Base-by-base conservation (phyloP, 2,113 vertebrate genomes). In the Triplophysa dalaica region DNA sequence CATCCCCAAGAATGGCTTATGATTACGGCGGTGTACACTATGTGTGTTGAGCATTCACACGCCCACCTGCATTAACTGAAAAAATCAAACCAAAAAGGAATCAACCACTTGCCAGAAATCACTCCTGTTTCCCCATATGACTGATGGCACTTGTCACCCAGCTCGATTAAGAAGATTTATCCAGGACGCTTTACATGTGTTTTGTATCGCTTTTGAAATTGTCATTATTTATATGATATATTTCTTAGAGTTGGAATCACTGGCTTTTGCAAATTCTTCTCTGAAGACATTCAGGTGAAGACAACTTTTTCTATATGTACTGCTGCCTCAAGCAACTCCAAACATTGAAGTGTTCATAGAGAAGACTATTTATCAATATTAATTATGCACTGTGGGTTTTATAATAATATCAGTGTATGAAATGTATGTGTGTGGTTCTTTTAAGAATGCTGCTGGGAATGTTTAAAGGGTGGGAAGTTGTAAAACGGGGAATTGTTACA, bases 181-280 rank as follows among this genome's bases (percentile, higher is more conserved):
- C 81, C 70, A 24, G 75, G 22, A 85, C 66, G 88, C n/a, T 89
- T 86, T 85, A 86, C 83, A 87, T 86, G 50, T 52, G 16, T 88
- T 86, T 91, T 90, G 90, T 87, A 62, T 81, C 58, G 70, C 74
- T 86, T 86, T 82, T 87, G 48, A 80, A 79, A 87, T 81, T 75
- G 63, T 81, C 77, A 63, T 74, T 93, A 93, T 93, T 92, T 93
- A 91, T 93, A 91, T 90, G 89, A 19, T 91, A 65, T 83, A 80
- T 82, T 83, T 89, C 84, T 89, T 89, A 79, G 84, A 86, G 81
- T 83, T 72, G 77, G 61, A 83, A 81, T 80, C 29, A 58, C 33
- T 56, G 60, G 45, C 73, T 81, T 11, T 43, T 62, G 33, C 56
- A 48, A 61, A 43, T 66, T 72, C 54, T 58, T 68, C 50, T 58